Evolutionary conservation across 2,888 invertebrate species (phyloP), one percentile per base, ranked within the genome.

Genomic region (Diadegma fenestrale): DNA sequence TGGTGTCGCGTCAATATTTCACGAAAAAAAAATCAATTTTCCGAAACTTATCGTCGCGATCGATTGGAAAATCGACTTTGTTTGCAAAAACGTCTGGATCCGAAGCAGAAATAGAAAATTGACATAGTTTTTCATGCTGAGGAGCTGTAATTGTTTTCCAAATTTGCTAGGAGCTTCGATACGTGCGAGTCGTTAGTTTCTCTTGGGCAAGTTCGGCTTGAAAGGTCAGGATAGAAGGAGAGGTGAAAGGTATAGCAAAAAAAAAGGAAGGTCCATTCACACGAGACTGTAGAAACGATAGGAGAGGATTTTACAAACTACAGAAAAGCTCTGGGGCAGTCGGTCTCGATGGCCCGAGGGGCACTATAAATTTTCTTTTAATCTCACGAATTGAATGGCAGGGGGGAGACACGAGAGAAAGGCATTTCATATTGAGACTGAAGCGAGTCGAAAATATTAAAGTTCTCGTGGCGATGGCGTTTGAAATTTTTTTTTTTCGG

Each of bases 321-420:
- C 22, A 63, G 68, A 37, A 48, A 69, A 71, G 26, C 43, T 72
- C 73, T 7, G 26, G 71, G 45, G 51, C 30, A 26, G 48, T 48
- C 48, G 19, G 73, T 43, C 54, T 78, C 66, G 76, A 80, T 66
- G 86, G 85, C 84, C 86, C 43, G 63, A 63, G 86, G 87, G 87
- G 88, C 91, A 89, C 90, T 90, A 90, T 91, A 92, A 91, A 92
- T 92, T 90, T 91, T 89, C 91, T 90, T 92, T 92, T 91, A 92
- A 92, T 92, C 92, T 92, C 89, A 87, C 87, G 89, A 87, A 90
- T 91, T 90, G 91, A 89, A 87, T 82, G 80, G 83, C 51, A 82
- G 33, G 33, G 33, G 78, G 69, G 69, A 64, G 48, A 54, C n/a
- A n/a, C 33, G 43, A 19, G 66, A 41, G 30, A 71, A 64, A 61